Percentiles rank a stretch among this genome's conserved stretches.
Conservation (phyloP, 2,797 vertebrate genomes). For the Trematomus bernacchii region DNA sequence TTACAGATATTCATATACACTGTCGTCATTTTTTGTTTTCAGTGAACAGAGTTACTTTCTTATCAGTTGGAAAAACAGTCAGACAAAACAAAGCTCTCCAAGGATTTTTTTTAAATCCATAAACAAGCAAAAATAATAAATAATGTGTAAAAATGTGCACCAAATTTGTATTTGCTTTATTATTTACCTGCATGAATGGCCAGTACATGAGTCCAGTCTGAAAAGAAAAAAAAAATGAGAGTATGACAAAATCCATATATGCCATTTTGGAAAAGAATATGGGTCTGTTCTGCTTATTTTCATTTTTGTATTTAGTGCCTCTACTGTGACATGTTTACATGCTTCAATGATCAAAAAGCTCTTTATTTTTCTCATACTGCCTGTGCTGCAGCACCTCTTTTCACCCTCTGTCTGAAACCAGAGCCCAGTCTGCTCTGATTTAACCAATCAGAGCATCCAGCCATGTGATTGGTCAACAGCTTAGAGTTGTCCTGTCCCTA, state of each 20-base stretch:
- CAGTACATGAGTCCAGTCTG: slow-evolving; percentile 95
- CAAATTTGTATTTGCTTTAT: not conserved
- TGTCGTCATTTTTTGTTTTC: not conserved
- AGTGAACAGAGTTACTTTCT: not conserved
- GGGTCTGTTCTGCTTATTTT: too few relatives aligned
- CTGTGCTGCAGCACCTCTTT: too few relatives aligned
- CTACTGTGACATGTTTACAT: too few relatives aligned
- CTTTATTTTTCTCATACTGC: too few relatives aligned
- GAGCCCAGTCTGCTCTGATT: too few relatives aligned
- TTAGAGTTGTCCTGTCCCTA: too few relatives aligned
- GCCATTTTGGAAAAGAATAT: too few relatives aligned
- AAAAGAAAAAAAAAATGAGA: slow-evolving; percentile 64
- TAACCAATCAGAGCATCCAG: too few relatives aligned
- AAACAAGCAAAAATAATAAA: not conserved
- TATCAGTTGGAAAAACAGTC: not conserved
- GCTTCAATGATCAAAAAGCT: too few relatives aligned
- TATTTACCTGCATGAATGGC: slow-evolving; percentile 94
- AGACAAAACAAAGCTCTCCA: not conserved
- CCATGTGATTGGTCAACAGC: too few relatives aligned
- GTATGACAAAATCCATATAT: not conserved
- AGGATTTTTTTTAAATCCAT: not conserved
- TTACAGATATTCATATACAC: not conserved
- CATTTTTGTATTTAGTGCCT: too few relatives aligned
- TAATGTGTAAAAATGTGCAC: not conserved
- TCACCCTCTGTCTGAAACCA: too few relatives aligned